Conservation (phyloP, 1,140 invertebrate genomes). For the Ridgeia piscesae region DNA sequence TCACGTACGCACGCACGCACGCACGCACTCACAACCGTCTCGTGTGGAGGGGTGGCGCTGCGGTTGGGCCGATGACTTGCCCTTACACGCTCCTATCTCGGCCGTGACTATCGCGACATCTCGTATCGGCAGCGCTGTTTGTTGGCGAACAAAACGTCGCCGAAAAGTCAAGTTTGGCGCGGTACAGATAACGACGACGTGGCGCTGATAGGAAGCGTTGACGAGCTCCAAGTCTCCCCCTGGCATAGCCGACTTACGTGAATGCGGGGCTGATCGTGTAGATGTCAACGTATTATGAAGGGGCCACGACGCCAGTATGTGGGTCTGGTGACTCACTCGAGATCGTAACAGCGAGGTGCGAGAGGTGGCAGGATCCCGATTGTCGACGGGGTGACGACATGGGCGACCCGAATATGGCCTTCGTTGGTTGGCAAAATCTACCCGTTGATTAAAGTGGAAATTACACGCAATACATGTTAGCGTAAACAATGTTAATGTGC, state of each 20-base stretch:
- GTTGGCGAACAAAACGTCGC: conserved; percentile 12
- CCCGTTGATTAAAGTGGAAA: too few relatives aligned
- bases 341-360: not conserved
- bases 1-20: conserved; percentile 6
- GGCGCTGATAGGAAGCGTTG: not conserved
- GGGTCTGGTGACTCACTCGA: not conserved
- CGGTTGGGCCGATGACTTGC: not conserved
- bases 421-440: too few relatives aligned
- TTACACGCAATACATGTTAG: too few relatives aligned
- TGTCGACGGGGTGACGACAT: too few relatives aligned
- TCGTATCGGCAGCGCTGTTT: not conserved
- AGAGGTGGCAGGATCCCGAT: not conserved
- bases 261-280: not conserved
- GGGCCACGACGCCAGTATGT: not conserved
- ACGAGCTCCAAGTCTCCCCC: not conserved
- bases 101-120: not conserved
- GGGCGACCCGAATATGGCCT: too few relatives aligned
- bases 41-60: not conserved
- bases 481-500: too few relatives aligned
- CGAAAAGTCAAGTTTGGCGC: not conserved
- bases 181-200: not conserved
- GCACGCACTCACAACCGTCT: not conserved
- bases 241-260: not conserved
- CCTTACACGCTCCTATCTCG: not conserved
- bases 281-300: not conserved